phyloP scores from a whole-genome alignment of 2,888 invertebrate genomes.

The Phyllotreta striolata region DNA sequence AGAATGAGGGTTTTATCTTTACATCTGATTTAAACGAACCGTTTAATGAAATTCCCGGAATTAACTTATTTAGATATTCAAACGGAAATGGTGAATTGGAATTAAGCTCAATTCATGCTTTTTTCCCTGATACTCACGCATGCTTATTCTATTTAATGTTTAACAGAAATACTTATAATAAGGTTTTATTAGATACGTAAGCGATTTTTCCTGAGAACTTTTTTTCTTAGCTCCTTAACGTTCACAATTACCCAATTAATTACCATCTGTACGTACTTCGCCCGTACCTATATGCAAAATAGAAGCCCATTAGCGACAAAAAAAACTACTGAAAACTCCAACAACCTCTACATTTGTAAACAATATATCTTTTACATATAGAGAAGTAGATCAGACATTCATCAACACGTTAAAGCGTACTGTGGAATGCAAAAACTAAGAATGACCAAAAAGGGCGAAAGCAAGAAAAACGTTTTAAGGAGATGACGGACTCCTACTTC shows the following conservation, averaged over 20 bases:
- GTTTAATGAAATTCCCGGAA: conserved; percentile 11
- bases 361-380: conserved; percentile 35
- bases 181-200: no score
- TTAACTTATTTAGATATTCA: conserved; percentile 16
- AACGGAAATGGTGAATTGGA: neutral
- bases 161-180: no score
- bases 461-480: conserved; percentile 43
- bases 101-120: no score
- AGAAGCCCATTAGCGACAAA: neutral
- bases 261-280: neutral
- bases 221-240: no score
- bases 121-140: no score
- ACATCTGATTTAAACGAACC: conserved; percentile 31
- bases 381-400: conserved; percentile 36
- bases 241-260: no score
- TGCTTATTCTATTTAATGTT: no score
- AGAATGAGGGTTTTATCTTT: conserved; percentile 46
- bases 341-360: conserved; percentile 32
- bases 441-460: conserved; percentile 37
- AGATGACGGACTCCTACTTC: conserved; percentile 48
- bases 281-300: neutral
- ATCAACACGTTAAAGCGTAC: conserved; percentile 37
- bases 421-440: conserved; percentile 37
- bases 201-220: no score
- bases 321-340: conserved; percentile 1